phyloP scores from a whole-genome alignment of 2,113 vertebrate species.

The Silurus asotus region DNA sequence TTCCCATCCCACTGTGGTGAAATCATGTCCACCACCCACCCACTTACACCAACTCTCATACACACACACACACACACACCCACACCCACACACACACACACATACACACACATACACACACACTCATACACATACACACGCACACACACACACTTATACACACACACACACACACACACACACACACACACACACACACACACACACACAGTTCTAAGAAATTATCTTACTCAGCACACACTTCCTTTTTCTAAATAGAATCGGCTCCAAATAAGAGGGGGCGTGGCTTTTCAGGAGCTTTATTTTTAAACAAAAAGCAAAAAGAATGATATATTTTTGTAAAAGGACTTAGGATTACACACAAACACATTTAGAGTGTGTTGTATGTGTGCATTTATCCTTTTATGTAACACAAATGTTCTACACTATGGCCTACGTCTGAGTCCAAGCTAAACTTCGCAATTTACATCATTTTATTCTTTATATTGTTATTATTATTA shows the following conservation, averaged over 20 bases:
- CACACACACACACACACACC: too few relatives aligned
- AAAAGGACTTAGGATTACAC: too few relatives aligned
- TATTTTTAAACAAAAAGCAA: not conserved
- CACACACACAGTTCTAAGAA: not conserved
- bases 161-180: too few relatives aligned
- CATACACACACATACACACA: too few relatives aligned
- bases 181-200: too few relatives aligned
- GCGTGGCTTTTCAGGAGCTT: not conserved
- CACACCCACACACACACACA: too few relatives aligned
- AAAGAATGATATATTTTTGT: not conserved
- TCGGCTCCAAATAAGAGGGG: not conserved
- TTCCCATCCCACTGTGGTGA: not conserved
- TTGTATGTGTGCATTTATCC: not conserved
- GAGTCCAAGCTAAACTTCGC: too few relatives aligned
- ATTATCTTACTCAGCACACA: not conserved
- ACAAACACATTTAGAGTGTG: not conserved
- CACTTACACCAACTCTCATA: not conserved
- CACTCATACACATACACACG: too few relatives aligned
- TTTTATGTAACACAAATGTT: not conserved
- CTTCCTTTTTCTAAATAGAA: constrained; percentile 8
- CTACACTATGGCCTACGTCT: not conserved
- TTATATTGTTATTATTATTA: not conserved
- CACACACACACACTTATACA: too few relatives aligned
- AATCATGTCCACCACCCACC: not conserved
- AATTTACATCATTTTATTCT: not conserved